Percentiles rank a stretch among this genome's conserved stretches.
Evolutionary conservation across 2,797 vertebrate species (phyloP).

Genomic region (Coreius guichenoti): DNA sequence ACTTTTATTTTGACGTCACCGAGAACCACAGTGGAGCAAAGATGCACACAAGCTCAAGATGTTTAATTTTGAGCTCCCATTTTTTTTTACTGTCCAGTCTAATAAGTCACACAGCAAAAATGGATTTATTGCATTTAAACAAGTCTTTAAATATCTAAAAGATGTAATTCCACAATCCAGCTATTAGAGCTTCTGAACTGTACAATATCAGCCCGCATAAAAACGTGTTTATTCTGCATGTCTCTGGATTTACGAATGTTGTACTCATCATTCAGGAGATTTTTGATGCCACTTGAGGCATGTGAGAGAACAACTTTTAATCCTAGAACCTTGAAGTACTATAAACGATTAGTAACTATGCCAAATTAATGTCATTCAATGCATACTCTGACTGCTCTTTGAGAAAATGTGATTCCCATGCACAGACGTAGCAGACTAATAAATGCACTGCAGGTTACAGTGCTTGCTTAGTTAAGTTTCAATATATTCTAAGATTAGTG

Average conservation of each 20-base stretch:
- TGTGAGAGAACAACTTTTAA: too few species aligned
- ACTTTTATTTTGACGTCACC: not conserved
- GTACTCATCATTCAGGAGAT: too few species aligned
- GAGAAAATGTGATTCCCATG: too few species aligned
- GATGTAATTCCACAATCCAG: not conserved
- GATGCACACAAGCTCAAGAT: not conserved
- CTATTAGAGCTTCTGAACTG: not conserved
- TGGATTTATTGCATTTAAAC: not conserved
- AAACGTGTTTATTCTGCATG: not conserved
- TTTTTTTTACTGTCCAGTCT: not conserved
- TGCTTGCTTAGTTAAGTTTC: too few species aligned
- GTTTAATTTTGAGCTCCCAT: not conserved
- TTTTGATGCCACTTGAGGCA: too few species aligned
- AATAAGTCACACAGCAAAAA: not conserved
- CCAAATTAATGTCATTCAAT: too few species aligned
- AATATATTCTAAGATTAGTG: too few species aligned
- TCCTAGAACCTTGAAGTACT: too few species aligned
- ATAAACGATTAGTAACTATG: too few species aligned
- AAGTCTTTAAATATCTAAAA: not conserved
- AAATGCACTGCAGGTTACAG: too few species aligned
- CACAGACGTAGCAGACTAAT: too few species aligned
- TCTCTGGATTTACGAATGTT: not conserved
- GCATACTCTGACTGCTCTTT: too few species aligned
- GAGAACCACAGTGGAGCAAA: not conserved
- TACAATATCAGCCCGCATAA: not conserved